Conservation (phyloP, 2,888 invertebrate species). For the Dascillus cervinus region DNA sequence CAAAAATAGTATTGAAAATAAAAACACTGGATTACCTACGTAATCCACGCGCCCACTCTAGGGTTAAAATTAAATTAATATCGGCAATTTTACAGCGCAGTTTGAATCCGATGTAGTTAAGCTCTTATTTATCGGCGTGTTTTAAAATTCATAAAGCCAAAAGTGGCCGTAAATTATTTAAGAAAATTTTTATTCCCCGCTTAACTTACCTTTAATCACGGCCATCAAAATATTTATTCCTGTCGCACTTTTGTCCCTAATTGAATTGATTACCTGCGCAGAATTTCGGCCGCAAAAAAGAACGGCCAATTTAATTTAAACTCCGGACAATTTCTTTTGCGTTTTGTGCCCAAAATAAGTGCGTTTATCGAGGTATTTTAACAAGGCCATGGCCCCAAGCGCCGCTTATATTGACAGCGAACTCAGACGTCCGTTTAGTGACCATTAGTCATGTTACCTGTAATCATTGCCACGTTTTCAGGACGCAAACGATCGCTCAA, state of each 20-base stretch:
- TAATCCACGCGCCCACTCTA: no score
- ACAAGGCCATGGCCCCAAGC: conserved; percentile 16
- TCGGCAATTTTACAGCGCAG: conserved; percentile 14
- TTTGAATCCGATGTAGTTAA: conserved; percentile 12
- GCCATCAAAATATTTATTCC: conserved; percentile 7
- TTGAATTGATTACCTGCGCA: conserved; percentile 9
- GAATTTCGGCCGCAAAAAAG: conserved; percentile 4
- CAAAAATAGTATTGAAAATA: conserved; percentile 13
- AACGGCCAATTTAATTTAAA: conserved; percentile 1
- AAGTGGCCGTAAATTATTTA: conserved; percentile 12
- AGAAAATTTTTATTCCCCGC: conserved; percentile 12
- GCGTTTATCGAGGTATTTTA: conserved; percentile 15
- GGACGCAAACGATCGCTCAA: conserved; percentile 17
- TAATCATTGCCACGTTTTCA: conserved; percentile 17
- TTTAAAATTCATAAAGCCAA: conserved; percentile 18
- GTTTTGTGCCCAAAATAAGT: conserved; percentile 11
- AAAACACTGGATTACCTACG: no score
- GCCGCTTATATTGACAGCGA: conserved; percentile 15
- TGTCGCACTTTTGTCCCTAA: conserved; percentile 14
- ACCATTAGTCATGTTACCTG: conserved; percentile 18
- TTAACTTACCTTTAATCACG: conserved; percentile 11
- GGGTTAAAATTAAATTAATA: conserved; percentile 14
- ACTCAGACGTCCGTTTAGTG: conserved; percentile 15
- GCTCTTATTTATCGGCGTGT: conserved; percentile 10
- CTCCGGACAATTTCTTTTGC: conserved; percentile 7